Evolutionary conservation across 1,140 invertebrate species (phyloP), one percentile per base, ranked within the genome.

Genomic region (Ceratosolen fusciceps): DNA sequence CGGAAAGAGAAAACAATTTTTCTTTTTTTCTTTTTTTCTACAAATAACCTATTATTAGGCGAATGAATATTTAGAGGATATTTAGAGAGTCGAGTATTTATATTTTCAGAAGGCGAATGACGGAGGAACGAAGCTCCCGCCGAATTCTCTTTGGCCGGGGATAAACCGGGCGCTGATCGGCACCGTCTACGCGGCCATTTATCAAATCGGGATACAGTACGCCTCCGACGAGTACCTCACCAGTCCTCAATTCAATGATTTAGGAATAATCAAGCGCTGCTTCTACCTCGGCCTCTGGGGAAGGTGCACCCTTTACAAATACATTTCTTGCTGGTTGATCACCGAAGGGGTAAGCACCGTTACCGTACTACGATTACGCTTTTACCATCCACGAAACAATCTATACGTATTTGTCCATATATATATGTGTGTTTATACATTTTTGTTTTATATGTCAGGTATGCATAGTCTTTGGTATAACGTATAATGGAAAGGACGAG

Each of bases 321-420:
- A 98, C 84, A 94, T 98, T 24, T 95, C 95, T 7, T 96, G 95
- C 85, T 99, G 98, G 98, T 90, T 98, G 12, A 91, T 99, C 16
- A 93, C 96, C 21, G 96, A 97, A 92, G 96, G 96, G 85, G 93
- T 93, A 77, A 92, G 93, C 83, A 67, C n/a, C n/a, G n/a, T n/a
- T n/a, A n/a, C n/a, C n/a, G n/a, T n/a, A n/a, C n/a, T n/a, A n/a
- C n/a, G n/a, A n/a, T n/a, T n/a, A n/a, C n/a, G n/a, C n/a, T n/a
- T n/a, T n/a, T n/a, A n/a, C n/a, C n/a, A n/a, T n/a, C n/a, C n/a
- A n/a, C n/a, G n/a, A n/a, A n/a, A n/a, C n/a, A n/a, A n/a, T n/a
- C n/a, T n/a, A n/a, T n/a, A n/a, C n/a, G n/a, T n/a, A n/a, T n/a
- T n/a, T n/a, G n/a, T n/a, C n/a, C 65, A 65, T 47, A 47, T n/a